Conservation (phyloP, 2,113 vertebrate species). For the Pao palembangensis region DNA sequence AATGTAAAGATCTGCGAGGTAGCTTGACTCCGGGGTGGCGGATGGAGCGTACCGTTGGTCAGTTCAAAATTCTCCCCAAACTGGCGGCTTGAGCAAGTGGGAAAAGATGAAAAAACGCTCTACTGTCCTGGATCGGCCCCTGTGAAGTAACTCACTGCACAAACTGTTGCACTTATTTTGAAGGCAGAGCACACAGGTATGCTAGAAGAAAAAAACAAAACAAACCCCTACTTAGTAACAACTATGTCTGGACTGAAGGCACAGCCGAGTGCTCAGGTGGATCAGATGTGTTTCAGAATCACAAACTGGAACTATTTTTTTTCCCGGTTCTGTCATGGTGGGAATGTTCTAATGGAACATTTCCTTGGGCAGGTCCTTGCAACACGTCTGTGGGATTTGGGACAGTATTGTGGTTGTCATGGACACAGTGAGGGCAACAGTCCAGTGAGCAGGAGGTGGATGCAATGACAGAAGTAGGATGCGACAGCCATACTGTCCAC, state of each 20-base stretch:
- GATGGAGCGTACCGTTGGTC: constrained; percentile 1
- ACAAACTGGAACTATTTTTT: too few species aligned
- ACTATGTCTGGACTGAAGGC: too few species aligned
- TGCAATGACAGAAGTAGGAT: constrained; percentile 69
- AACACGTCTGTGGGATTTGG: constrained; percentile 39
- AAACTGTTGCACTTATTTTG: too few species aligned
- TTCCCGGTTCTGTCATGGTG: too few species aligned
- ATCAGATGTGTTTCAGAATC: too few species aligned
- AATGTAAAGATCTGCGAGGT: background rate
- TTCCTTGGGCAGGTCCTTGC: background rate
- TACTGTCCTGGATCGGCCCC: too few species aligned
- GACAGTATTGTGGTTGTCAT: constrained; percentile 40
- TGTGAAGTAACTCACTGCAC: too few species aligned
- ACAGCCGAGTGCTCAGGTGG: too few species aligned
- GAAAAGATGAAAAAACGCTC: too few species aligned
- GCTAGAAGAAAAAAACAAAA: too few species aligned
- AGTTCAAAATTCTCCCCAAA: constrained; percentile 34
- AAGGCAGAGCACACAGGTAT: too few species aligned
- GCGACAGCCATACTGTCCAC: constrained; percentile 36
- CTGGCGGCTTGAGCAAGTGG: constrained; percentile 26
- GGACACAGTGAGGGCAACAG: constrained; percentile 54
- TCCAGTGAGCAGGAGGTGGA: constrained; percentile 59
- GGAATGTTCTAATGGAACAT: background rate
- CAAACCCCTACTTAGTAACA: too few species aligned
- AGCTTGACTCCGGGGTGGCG: background rate